Evolutionary conservation across 2,113 vertebrate species (phyloP).

Genomic region (Limanda limanda): DNA sequence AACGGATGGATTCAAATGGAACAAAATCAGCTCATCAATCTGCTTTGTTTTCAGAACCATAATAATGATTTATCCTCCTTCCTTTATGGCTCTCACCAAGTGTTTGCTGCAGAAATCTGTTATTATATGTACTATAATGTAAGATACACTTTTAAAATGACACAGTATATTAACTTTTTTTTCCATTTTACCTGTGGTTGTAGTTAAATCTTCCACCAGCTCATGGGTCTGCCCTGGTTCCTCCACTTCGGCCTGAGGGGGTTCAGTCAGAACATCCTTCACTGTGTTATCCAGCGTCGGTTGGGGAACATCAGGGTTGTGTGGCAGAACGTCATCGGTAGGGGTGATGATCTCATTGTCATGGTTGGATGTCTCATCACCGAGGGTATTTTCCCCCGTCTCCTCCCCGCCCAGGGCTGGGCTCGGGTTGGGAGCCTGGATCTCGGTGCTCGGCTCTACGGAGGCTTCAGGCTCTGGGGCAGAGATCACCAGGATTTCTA

Average conservation of each 20-base stretch:
- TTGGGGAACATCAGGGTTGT: conserved; percentile 22
- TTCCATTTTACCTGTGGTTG: conserved; percentile 53
- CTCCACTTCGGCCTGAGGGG: conserved; percentile 41
- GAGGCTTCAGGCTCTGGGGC: conserved; percentile 42
- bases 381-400: conserved; percentile 45
- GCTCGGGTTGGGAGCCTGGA: conserved; percentile 29
- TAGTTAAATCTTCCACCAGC: conserved; percentile 53
- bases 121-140: not conserved
- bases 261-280: conserved; percentile 46
- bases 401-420: conserved; percentile 31
- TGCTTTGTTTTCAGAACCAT: conserved; percentile 41
- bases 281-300: conserved; percentile 56
- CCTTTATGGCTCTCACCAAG: conserved; percentile 15
- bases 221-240: conserved; percentile 48
- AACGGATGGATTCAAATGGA: conserved; percentile 38
- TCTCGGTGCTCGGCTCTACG: conserved; percentile 44
- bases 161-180: not conserved
- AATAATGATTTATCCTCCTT: conserved; percentile 29
- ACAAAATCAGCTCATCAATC: conserved; percentile 40
- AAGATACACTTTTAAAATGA: not conserved
- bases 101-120: not conserved
- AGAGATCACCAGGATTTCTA: conserved; percentile 63
- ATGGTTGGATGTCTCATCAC: conserved; percentile 44
- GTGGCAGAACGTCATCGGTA: conserved; percentile 50
- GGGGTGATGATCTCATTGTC: conserved; percentile 68